phyloP scores from a whole-genome alignment of 2,113 vertebrate genomes.

The Tetrao urogallus region DNA sequence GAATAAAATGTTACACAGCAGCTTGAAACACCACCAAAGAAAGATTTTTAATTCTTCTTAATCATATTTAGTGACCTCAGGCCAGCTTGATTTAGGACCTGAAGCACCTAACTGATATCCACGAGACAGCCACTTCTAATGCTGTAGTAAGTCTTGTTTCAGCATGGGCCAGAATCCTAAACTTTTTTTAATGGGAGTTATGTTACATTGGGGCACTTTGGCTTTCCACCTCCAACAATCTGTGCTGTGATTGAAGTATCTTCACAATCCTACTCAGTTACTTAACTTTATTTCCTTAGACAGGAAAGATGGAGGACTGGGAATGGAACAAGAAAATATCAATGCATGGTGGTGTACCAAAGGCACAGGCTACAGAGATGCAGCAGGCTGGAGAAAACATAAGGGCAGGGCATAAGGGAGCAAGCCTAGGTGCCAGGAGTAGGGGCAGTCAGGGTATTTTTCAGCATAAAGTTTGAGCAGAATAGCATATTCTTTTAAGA shows the following conservation, averaged over 20 bases:
- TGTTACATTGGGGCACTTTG: background rate
- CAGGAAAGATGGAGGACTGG: background rate
- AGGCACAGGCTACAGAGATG: background rate
- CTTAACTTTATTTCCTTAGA: background rate
- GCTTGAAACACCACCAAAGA: background rate
- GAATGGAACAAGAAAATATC: background rate
- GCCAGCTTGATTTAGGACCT: background rate
- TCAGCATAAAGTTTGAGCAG: background rate
- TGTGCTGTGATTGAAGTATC: background rate
- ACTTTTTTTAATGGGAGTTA: background rate
- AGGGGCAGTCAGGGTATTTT: background rate
- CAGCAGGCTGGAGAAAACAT: background rate
- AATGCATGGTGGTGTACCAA: background rate
- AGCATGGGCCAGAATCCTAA: background rate
- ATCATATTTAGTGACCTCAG: background rate
- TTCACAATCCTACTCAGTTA: background rate
- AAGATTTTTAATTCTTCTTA: background rate
- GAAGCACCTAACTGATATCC: background rate
- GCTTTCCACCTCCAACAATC: background rate
- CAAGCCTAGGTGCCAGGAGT: accelerated
- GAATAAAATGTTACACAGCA: background rate
- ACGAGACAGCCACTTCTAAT: background rate
- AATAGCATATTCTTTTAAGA: background rate
- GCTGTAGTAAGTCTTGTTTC: background rate
- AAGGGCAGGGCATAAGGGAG: background rate